Percentiles rank a stretch among this genome's conserved stretches.
phyloP scores from a whole-genome alignment of 2,888 invertebrate genomes.

The Arrhopalites spinosus region DNA sequence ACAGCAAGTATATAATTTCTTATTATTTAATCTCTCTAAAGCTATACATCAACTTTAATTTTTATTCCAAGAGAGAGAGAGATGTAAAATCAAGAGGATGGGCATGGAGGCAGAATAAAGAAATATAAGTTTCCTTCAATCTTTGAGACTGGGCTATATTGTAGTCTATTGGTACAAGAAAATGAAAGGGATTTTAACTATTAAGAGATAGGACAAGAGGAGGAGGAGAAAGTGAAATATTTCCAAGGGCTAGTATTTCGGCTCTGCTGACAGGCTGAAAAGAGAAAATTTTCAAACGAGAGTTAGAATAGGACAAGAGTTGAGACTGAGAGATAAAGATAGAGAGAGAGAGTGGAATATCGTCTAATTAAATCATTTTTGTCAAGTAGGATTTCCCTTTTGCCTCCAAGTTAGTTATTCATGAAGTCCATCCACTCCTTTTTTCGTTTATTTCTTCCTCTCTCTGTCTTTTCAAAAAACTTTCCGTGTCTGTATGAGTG shows the following conservation, averaged over 20 bases:
- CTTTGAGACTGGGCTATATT: too few species aligned
- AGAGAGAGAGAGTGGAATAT: conserved; percentile 26
- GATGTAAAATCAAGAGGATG: too few species aligned
- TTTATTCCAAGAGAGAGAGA: too few species aligned
- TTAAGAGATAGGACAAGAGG: neutral
- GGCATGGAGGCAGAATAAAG: too few species aligned
- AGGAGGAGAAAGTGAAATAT: neutral
- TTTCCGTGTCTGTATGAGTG: neutral
- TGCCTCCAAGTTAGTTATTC: conserved; percentile 35
- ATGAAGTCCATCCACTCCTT: conserved; percentile 26
- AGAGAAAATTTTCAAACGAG: conserved; percentile 5
- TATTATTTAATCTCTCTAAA: too few species aligned
- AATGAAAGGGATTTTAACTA: neutral
- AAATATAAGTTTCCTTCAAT: too few species aligned
- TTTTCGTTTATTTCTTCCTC: neutral
- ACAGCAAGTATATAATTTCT: too few species aligned
- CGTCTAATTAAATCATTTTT: conserved; percentile 52
- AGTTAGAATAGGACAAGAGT: neutral
- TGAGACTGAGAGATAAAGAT: neutral
- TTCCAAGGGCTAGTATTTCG: neutral
- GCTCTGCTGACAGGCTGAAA: conserved; percentile 3
- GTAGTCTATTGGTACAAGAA: too few species aligned
- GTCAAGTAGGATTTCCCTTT: conserved; percentile 47
- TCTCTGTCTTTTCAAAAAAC: neutral
- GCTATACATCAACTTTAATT: too few species aligned